Conservation (phyloP, 2,113 vertebrate genomes). For the Eubucco bourcierii region DNA sequence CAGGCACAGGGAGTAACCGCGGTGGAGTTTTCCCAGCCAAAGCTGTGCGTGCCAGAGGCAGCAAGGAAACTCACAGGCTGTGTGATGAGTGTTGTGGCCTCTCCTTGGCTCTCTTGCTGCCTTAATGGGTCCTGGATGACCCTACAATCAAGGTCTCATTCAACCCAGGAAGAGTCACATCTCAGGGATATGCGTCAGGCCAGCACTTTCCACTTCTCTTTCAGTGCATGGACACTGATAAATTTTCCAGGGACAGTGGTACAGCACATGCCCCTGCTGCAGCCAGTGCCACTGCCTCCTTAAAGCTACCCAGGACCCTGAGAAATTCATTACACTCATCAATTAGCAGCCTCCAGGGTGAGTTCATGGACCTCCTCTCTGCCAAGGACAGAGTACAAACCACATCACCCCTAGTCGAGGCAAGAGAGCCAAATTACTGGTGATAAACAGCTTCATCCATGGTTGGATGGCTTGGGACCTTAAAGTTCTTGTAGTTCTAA, state of each 20-base stretch:
- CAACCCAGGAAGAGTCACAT: neutral
- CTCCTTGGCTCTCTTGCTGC: neutral
- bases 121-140: neutral
- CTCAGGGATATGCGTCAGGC: neutral
- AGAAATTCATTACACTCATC: neutral
- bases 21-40: neutral
- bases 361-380: neutral
- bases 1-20: neutral
- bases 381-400: neutral
- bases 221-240: slow-evolving; percentile 8
- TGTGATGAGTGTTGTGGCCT: neutral
- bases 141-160: neutral
- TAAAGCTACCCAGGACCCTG: neutral
- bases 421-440: neutral
- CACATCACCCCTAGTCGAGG: neutral
- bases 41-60: neutral
- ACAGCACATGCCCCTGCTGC: neutral
- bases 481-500: too few relatives aligned
- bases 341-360: neutral
- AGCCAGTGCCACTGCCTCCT: slow-evolving; percentile 4
- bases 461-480: too few relatives aligned
- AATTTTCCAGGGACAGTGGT: slow-evolving; percentile 17
- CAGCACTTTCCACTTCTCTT: slow-evolving; percentile 23
- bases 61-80: neutral
- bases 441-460: neutral